Percentiles rank a stretch among this genome's conserved stretches.
These are phyloP conservation scores for Dasyprocta punctata DNA, from an alignment of 2,113 vertebrate genomes.

Conservation along the genomic window DNA sequence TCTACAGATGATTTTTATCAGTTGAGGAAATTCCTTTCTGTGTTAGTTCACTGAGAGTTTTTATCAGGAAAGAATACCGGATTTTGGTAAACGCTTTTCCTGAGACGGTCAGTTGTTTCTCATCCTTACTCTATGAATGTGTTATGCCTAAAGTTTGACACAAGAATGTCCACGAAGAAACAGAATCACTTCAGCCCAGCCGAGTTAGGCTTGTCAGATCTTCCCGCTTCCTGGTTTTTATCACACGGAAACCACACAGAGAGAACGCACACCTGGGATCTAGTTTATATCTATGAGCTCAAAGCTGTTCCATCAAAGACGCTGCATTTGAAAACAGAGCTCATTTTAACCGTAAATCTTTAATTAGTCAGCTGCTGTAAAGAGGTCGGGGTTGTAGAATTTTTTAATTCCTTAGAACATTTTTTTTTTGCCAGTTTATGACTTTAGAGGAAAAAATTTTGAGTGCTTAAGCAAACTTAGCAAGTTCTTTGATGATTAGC, in stretches of 20 bases:
- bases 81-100: background rate
- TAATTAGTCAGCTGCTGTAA: conserved; percentile 85
- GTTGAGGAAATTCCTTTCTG: background rate
- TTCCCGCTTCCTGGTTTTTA: conserved; percentile 86
- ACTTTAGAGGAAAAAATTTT: conserved; percentile 7
- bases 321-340: conserved; percentile 80
- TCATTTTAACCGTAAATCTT: conserved; percentile 81
- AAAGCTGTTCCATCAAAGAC: conserved; percentile 67
- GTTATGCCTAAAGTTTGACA: background rate
- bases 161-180: conserved; percentile 72
- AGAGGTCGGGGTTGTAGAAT: conserved; percentile 45
- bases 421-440: conserved; percentile 48
- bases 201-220: conserved; percentile 82
- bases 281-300: conserved; percentile 85
- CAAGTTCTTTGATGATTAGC: background rate
- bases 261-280: conserved; percentile 74
- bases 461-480: conserved; percentile 61
- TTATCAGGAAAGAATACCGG: background rate
- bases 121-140: background rate
- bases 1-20: background rate
- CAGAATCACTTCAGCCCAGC: conserved; percentile 82
- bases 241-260: conserved; percentile 82
- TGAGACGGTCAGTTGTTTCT: background rate
- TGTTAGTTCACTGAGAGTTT: background rate
- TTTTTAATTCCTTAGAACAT: no score